These are phyloP conservation scores for Tinea semifulvella DNA, from an alignment of 2,888 invertebrate genomes.

Conservation along the genomic window DNA sequence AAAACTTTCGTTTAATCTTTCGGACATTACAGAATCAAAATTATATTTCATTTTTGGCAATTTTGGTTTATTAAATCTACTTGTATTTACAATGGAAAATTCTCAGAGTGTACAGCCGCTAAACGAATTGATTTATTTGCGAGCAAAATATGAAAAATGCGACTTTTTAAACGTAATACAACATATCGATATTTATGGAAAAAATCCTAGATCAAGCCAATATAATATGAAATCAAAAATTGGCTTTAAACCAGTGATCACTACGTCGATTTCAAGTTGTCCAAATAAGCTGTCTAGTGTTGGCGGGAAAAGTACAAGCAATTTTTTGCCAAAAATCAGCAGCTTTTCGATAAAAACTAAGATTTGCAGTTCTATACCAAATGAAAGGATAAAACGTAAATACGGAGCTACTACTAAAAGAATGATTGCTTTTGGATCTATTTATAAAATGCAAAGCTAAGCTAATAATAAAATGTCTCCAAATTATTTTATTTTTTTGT, in stretches of 20 bases:
- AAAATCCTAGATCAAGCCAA: background rate
- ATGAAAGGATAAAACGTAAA: too few species aligned
- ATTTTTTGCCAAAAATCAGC: background rate
- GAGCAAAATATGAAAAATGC: background rate
- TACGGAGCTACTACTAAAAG: too few species aligned
- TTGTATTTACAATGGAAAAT: too few species aligned
- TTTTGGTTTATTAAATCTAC: background rate
- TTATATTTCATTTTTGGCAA: too few species aligned
- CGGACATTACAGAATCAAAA: background rate
- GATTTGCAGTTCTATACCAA: background rate
- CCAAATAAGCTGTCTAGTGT: background rate
- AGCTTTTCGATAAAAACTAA: background rate
- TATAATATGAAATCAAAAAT: background rate
- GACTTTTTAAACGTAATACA: background rate
- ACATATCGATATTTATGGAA: constrained; percentile 4
- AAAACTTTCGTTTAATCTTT: too few species aligned
- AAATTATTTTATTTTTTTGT: too few species aligned
- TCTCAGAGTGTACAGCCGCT: background rate
- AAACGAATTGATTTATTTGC: background rate
- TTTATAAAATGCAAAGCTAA: too few species aligned
- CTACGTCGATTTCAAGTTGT: background rate
- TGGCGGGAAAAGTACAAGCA: background rate
- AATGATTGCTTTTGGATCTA: too few species aligned
- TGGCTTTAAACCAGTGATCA: background rate
- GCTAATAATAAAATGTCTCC: too few species aligned